These are phyloP conservation scores for Cephus nigrinus DNA, from an alignment of 2,888 invertebrate genomes.

Conservation along the genomic window DNA sequence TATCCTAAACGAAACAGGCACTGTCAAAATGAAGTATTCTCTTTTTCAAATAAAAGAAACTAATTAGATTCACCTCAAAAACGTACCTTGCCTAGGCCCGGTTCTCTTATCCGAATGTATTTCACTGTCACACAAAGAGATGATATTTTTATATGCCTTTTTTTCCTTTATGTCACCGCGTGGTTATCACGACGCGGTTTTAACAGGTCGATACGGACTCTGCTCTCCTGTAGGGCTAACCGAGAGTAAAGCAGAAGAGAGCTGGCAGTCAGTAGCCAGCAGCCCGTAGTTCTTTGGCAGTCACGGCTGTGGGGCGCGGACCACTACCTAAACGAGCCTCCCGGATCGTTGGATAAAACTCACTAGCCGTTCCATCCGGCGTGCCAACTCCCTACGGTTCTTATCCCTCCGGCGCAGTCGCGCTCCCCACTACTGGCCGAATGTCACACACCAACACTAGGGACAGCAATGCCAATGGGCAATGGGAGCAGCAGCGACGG, in stretches of 20 bases:
- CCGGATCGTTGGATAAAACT: slow-evolving; percentile 65
- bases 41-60: not conserved
- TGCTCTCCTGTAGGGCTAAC: not conserved
- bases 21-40: not conserved
- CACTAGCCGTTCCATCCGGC: slow-evolving; percentile 36
- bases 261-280: not conserved
- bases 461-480: not conserved
- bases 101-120: not conserved
- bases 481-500: not conserved
- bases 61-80: not conserved
- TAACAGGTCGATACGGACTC: not conserved
- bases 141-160: not conserved
- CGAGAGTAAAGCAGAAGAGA: not conserved
- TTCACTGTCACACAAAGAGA: not conserved
- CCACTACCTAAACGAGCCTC: slow-evolving; percentile 63
- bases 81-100: not conserved
- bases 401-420: not conserved
- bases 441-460: not conserved
- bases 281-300: slow-evolving; percentile 34
- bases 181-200: not conserved
- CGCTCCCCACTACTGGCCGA: slow-evolving; percentile 5
- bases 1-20: not conserved
- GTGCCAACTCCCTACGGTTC: slow-evolving; percentile 19
- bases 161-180: not conserved
- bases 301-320: slow-evolving; percentile 62